Conservation (phyloP, 1,140 invertebrate genomes). For the Neocloeon triangulifer region DNA sequence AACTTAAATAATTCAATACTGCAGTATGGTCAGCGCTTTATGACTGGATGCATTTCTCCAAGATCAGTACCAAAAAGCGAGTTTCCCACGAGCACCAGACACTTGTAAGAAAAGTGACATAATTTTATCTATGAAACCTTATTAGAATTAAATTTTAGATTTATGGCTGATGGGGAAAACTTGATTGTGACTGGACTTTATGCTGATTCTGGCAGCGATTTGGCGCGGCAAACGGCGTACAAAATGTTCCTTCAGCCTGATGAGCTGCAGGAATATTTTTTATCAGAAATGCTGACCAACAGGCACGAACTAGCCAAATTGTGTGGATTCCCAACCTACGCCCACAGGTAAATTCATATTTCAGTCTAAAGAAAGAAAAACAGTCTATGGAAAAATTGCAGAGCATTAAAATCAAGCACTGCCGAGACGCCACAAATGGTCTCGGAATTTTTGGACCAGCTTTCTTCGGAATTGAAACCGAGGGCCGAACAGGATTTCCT, state of each 20-base stretch:
- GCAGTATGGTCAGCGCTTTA: conserved; percentile 68
- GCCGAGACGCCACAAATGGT: conserved; percentile 6
- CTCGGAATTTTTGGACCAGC: conserved; percentile 20
- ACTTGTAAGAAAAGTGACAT: conserved; percentile 60
- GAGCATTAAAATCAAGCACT: conserved; percentile 5
- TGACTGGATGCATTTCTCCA: conserved; percentile 44
- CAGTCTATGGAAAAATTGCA: neutral
- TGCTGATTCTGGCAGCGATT: conserved; percentile 54
- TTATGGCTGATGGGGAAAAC: conserved; percentile 43
- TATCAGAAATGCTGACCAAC: conserved; percentile 44
- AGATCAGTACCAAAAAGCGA: conserved; percentile 31
- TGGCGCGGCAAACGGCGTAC: conserved; percentile 73
- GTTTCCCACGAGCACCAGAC: conserved; percentile 44
- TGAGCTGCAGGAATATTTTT: conserved; percentile 44
- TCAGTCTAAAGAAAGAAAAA: neutral
- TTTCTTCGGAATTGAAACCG: conserved; percentile 15
- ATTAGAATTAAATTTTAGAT: conserved; percentile 15
- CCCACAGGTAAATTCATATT: conserved; percentile 35
- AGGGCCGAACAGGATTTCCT: conserved; percentile 14
- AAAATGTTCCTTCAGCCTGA: conserved; percentile 66
- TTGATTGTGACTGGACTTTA: conserved; percentile 53
- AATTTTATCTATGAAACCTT: too few relatives aligned
- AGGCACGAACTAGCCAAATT: conserved; percentile 54
- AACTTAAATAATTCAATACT: conserved; percentile 59
- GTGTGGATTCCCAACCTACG: conserved; percentile 73